Evolutionary conservation across 2,113 vertebrate genomes (phyloP).

Genomic region (Eleginops maclovinus): DNA sequence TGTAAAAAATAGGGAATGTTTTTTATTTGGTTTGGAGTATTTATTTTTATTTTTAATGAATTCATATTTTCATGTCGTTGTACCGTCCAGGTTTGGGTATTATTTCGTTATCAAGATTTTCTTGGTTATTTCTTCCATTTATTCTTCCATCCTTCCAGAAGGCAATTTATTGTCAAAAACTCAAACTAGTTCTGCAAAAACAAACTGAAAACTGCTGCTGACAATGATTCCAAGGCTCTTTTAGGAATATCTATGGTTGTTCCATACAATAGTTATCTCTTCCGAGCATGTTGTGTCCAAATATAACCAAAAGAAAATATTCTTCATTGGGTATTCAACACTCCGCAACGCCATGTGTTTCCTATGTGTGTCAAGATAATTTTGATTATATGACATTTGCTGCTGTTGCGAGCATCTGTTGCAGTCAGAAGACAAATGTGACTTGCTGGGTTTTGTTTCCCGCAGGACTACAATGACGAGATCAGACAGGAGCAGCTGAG

Average conservation of each 20-base stretch:
- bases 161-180: neutral
- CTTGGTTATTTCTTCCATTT: neutral
- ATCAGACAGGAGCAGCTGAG: slow-evolving; percentile 98
- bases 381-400: slow-evolving; percentile 65
- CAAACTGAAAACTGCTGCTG: neutral
- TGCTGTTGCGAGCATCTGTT: slow-evolving; percentile 64
- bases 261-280: slow-evolving; percentile 12
- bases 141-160: neutral
- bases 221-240: neutral
- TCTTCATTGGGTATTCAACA: slow-evolving; percentile 48
- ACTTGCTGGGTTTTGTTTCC: slow-evolving; percentile 54
- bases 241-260: slow-evolving; percentile 7
- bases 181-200: slow-evolving; percentile 4
- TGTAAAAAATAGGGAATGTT: slow-evolving; percentile 11
- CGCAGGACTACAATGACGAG: slow-evolving; percentile 98
- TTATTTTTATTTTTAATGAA: neutral
- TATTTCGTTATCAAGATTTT: slow-evolving; percentile 6
- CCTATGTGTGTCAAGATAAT: slow-evolving; percentile 50
- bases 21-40: slow-evolving; percentile 17
- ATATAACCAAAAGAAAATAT: slow-evolving; percentile 17
- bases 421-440: slow-evolving; percentile 60
- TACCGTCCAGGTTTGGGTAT: slow-evolving; percentile 8
- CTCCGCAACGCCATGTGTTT: slow-evolving; percentile 39
- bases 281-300: slow-evolving; percentile 8
- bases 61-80: neutral